Evolutionary conservation across 1,140 invertebrate species (phyloP).

Genomic region (Thrips palmi): DNA sequence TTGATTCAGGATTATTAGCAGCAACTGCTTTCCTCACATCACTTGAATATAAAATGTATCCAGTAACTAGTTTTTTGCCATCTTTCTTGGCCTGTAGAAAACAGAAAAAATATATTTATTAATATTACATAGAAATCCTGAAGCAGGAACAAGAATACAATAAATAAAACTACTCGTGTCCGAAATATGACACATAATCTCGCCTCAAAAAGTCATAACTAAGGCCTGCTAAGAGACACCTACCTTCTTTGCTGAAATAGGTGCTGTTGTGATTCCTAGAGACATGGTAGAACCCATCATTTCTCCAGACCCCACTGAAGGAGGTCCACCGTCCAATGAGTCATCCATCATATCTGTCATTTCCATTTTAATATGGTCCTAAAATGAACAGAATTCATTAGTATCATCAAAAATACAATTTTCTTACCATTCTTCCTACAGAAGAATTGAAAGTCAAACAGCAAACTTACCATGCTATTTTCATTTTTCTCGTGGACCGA

Average conservation of each 20-base stretch:
- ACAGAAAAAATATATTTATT: slow-evolving; percentile 2
- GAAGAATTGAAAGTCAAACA: too few relatives aligned
- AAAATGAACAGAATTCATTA: not conserved
- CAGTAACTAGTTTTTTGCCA: slow-evolving; percentile 80
- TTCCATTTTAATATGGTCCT: slow-evolving; percentile 27
- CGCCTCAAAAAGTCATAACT: too few relatives aligned
- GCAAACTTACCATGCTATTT: too few relatives aligned
- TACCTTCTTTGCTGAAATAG: slow-evolving; percentile 25
- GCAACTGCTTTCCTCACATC: slow-evolving; percentile 79
- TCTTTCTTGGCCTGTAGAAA: slow-evolving; percentile 36
- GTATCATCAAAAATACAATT: not conserved
- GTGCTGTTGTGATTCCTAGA: slow-evolving; percentile 17
- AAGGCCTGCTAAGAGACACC: too few relatives aligned
- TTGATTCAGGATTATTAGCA: slow-evolving; percentile 78
- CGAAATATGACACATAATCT: slow-evolving; percentile 1
- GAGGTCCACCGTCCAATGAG: slow-evolving; percentile 50
- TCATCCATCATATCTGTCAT: slow-evolving; percentile 40
- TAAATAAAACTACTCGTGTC: slow-evolving; percentile 7
- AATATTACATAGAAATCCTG: not conserved
- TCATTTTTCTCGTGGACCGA: too few relatives aligned
- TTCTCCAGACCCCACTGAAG: slow-evolving; percentile 50
- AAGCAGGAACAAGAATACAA: not conserved
- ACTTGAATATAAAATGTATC: slow-evolving; percentile 96
- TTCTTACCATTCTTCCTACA: too few relatives aligned
- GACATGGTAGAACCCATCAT: slow-evolving; percentile 24